Evolutionary conservation across 2,888 invertebrate species (phyloP), one percentile per base, ranked within the genome.

Genomic region (Drosophila borealis): DNA sequence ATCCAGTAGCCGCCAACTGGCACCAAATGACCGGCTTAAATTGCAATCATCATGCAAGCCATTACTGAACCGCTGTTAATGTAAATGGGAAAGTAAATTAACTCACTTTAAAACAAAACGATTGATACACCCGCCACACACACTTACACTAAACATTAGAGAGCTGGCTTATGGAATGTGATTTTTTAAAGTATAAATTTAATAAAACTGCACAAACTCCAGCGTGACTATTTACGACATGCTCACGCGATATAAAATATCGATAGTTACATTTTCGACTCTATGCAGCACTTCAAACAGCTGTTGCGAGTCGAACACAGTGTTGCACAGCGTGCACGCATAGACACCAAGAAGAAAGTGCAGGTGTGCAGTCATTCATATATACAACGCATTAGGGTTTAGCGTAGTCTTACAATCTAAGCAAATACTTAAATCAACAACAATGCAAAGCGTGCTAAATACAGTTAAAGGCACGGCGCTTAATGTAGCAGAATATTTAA

Each of bases 361-460:
- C 57, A 41, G 44, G 51, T 61, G 61, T 66, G 59, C 59, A 65
- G 73, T 74, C 62, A 57, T 53, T 19, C 41, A 54, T 57, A 60
- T 33, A 25, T 53, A 53, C 19, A 55, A 61, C 49, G 42, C 49
- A 63, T 56, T 70, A 46, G 50, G 41, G 33, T 66, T 56, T 64
- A 61, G 25, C 29, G 17, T 55, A 68, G 59, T 17, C 21, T 60
- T 63, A 67, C 60, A 51, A 65, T 51, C 65, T 69, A 64, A 66
- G 44, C 10, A 49, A 64, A 74, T 65, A 70, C 53, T 57, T 44
- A 55, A 63, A 25, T 39, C 14, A n/a, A 14, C n/a, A 42, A 62
- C 80, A 90, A 99, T 99, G 98, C 98, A 99, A 93, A 98, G 96
- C 94, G 96, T 99, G 60, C 96, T 99, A 68, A 99, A 99, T 92